Evolutionary conservation across 2,797 vertebrate genomes (phyloP), one percentile per base, ranked within the genome.

Genomic region (Macrochelys suwanniensis): DNA sequence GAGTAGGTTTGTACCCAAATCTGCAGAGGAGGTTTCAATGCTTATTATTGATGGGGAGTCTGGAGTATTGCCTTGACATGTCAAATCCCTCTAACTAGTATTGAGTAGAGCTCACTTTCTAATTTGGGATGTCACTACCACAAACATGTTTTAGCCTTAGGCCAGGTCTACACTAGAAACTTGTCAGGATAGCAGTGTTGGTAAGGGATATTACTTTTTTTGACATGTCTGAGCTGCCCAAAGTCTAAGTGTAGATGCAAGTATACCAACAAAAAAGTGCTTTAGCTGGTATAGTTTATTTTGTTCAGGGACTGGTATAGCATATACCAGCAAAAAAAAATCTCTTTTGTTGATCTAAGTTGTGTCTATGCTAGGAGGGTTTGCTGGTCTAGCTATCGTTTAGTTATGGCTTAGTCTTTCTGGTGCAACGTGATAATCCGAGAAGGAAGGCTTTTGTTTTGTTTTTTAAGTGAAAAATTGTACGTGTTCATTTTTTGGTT

Each of bases 81-180:
- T 90, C n/a, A 26, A 13, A 65, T 50, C 26, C 10, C 5, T 50
- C 25, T 80, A 26, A 42, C 21, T 74, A 59, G n/a, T 53, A 37
- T 53, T 49, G 28, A 5, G 4, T 45, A 31, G 47, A 8, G 47
- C 59, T 65, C 76, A 57, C 28, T 16, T 65, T 51, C 57, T 87
- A 51, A 50, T 77, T 42, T 33, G 80, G 76, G 84, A 47, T 84
- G 90, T 96, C 93, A 88, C 95, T 78, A 42, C 17, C 61, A 57
- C 19, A 65, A 95, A 80, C 1, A 0, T 90, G 76, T 87, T 87
- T 87, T 37, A 80, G 49, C 79, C 84, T 95, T 76, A 80, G 57
- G 84, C 82, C 74, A 0, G 94, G 90, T 80, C 51, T 94, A 92
- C 87, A 50, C 93, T 95, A 89, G 80, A 89, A 95, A 54, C 5